Percentiles rank a stretch among this genome's conserved stretches.
Evolutionary conservation across 2,888 invertebrate species (phyloP).

Genomic region (Athrips mouffetella): DNA sequence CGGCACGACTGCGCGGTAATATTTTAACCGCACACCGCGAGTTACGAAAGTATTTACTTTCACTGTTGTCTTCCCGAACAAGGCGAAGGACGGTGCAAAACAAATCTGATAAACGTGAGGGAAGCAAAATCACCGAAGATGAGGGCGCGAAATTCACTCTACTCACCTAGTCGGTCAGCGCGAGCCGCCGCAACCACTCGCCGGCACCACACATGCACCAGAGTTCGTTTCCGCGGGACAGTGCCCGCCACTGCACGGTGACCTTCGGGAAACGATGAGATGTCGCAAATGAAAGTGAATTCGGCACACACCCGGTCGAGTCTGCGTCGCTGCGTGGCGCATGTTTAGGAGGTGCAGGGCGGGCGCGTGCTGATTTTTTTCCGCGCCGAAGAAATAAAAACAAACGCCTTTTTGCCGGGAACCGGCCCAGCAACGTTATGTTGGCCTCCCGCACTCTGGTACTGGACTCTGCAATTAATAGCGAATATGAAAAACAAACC

Average conservation of each 20-base stretch:
- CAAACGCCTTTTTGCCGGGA: constrained; percentile 73
- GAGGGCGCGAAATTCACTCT: constrained; percentile 61
- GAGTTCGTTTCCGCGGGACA: constrained; percentile 28
- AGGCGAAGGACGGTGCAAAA: constrained; percentile 62
- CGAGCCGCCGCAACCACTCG: constrained; percentile 63
- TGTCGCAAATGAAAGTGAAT: constrained; percentile 79
- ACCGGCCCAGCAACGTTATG: constrained; percentile 49
- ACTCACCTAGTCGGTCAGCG: constrained; percentile 73
- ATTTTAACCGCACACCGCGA: constrained; percentile 36
- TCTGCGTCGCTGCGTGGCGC: constrained; percentile 79
- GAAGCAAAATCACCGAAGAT: constrained; percentile 54
- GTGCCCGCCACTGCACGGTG: constrained; percentile 60
- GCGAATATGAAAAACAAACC: too few relatives aligned
- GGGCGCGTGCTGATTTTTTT: constrained; percentile 75
- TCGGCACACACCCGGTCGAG: constrained; percentile 71
- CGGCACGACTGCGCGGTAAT: constrained; percentile 46
- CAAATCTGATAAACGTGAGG: constrained; percentile 65
- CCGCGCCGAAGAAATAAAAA: constrained; percentile 77
- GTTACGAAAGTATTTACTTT: constrained; percentile 52
- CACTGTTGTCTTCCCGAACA: constrained; percentile 53
- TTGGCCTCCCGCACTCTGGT: constrained; percentile 26
- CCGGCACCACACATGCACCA: constrained; percentile 53
- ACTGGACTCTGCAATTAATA: constrained; percentile 6
- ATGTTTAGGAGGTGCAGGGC: constrained; percentile 78
- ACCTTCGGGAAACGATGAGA: constrained; percentile 75